Evolutionary conservation across 2,888 invertebrate genomes (phyloP).

Genomic region (Athetis lepigone): DNA sequence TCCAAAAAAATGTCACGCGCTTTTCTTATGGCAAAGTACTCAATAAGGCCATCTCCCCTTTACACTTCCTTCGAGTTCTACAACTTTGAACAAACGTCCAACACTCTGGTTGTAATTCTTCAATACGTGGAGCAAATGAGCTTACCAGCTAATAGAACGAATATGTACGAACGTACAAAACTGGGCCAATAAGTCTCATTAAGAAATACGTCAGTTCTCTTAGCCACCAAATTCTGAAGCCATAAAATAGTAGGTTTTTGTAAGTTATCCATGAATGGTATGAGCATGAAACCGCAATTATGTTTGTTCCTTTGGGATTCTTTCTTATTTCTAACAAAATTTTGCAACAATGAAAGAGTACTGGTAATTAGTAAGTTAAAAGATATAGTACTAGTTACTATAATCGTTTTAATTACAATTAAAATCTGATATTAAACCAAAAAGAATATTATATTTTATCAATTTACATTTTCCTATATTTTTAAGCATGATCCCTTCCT

Average conservation of each 20-base stretch:
- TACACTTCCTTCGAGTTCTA: not conserved
- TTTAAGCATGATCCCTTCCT: conserved; percentile 2
- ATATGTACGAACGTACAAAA: not conserved
- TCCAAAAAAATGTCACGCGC: no score
- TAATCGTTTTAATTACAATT: no score
- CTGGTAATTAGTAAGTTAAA: not conserved
- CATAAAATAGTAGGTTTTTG: not conserved
- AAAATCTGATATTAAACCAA: no score
- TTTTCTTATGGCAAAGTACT: no score
- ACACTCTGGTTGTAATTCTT: not conserved
- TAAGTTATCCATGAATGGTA: not conserved
- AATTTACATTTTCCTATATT: no score
- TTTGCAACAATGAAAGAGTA: not conserved
- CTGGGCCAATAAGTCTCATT: not conserved
- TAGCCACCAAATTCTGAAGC: not conserved
- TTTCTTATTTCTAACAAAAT: not conserved
- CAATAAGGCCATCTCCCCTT: no score
- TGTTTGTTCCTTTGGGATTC: conserved; percentile 22
- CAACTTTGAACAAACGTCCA: not conserved
- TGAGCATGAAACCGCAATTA: not conserved
- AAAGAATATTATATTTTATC: no score
- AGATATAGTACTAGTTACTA: no score
- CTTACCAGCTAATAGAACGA: not conserved
- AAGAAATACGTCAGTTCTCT: not conserved
- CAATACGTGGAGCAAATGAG: not conserved